phyloP scores from a whole-genome alignment of 2,797 vertebrate genomes.

The Enteromius treurensis region DNA sequence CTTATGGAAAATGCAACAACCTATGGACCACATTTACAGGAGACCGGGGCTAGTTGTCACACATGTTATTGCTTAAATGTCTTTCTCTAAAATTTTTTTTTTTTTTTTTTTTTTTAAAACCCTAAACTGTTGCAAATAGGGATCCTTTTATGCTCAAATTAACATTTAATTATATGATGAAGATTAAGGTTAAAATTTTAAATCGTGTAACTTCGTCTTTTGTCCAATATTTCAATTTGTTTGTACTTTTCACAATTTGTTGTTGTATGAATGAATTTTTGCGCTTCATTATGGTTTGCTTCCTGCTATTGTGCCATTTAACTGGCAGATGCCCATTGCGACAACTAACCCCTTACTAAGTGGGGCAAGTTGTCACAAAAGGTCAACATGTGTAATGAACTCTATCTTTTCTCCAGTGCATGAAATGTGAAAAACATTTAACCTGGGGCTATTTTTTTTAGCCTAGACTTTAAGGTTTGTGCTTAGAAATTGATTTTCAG shows the following conservation, averaged over 20 bases:
- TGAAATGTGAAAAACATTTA: not conserved
- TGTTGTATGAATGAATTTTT: not conserved
- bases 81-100: not conserved
- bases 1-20: not conserved
- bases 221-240: not conserved
- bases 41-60: not conserved
- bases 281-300: not conserved
- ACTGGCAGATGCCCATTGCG: not conserved
- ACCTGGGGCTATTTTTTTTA: not conserved
- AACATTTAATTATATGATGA: not conserved
- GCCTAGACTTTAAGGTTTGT: not conserved
- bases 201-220: not conserved
- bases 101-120: not conserved
- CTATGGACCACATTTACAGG: not conserved
- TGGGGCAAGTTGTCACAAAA: conserved; percentile 2
- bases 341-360: not conserved
- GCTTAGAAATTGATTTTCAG: not conserved
- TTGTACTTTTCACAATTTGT: not conserved
- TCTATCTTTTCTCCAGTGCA: not conserved
- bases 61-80: not conserved
- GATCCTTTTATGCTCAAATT: not conserved
- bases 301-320: not conserved
- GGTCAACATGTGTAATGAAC: not conserved
- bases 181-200: not conserved
- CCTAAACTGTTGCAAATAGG: not conserved